Percentiles rank a stretch among this genome's conserved stretches.
These are phyloP conservation scores for Hydropsyche tenuis DNA, from an alignment of 1,140 invertebrate genomes.

Conservation along the genomic window DNA sequence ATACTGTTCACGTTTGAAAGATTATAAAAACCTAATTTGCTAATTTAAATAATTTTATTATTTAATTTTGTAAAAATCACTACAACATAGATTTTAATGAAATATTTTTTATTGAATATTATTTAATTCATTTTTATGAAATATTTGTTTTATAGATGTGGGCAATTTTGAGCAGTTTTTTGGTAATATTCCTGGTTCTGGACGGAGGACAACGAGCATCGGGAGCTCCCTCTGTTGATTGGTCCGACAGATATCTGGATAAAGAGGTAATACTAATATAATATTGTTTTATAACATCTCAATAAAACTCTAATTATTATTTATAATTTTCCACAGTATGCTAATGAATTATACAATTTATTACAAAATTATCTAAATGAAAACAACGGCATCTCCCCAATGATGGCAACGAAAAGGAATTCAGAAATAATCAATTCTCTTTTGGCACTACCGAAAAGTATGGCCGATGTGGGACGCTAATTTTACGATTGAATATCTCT, in stretches of 20 bases:
- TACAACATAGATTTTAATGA: too few species aligned
- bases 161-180: conserved; percentile 21
- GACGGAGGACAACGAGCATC: background rate
- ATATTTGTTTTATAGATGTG: conserved; percentile 30
- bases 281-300: background rate
- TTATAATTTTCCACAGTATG: conserved; percentile 23
- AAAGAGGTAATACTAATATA: conserved; percentile 51
- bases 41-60: too few species aligned
- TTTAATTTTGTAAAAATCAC: too few species aligned
- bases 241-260: conserved; percentile 53
- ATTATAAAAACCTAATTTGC: too few species aligned
- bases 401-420: conserved; percentile 67
- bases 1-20: too few species aligned
- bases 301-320: background rate
- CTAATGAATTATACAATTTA: conserved; percentile 37
- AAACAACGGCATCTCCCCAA: conserved; percentile 17
- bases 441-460: conserved; percentile 72
- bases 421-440: conserved; percentile 78
- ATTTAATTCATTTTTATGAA: background rate
- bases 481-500: background rate
- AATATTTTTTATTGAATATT: background rate
- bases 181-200: conserved; percentile 15
- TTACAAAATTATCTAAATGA: conserved; percentile 45
- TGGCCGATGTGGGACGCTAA: conserved; percentile 72
- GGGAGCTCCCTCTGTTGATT: conserved; percentile 31